Percentiles rank a stretch among this genome's conserved stretches.
Evolutionary conservation across 2,888 invertebrate genomes (phyloP).

Genomic region (Sturmia bella): DNA sequence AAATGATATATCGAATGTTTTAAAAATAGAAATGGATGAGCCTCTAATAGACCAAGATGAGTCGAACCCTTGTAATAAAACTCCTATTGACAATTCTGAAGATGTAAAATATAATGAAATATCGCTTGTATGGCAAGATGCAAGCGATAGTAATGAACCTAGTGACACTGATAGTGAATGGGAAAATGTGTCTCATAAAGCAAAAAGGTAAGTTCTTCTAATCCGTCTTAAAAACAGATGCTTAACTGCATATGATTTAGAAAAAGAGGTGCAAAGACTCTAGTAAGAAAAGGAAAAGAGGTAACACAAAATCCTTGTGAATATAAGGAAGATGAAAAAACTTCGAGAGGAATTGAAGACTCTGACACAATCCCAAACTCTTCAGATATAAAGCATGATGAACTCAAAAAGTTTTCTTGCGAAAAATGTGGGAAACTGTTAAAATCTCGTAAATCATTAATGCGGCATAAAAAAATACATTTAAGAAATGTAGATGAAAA

Average conservation of each 20-base stretch:
- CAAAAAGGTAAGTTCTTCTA: constrained; percentile 15
- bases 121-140: constrained; percentile 36
- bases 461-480: neutral
- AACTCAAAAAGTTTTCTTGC: neutral
- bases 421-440: neutral
- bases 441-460: neutral
- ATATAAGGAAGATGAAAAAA: neutral
- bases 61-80: neutral
- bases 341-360: neutral
- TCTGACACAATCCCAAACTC: neutral
- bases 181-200: constrained; percentile 6
- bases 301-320: neutral
- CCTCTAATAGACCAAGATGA: constrained; percentile 38
- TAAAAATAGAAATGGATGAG: constrained; percentile 61
- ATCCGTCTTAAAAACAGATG: neutral
- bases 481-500: neutral
- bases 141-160: constrained; percentile 10
- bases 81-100: neutral
- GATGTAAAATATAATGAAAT: constrained; percentile 33
- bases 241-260: neutral
- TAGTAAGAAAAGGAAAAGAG: constrained; percentile 5
- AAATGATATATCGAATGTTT: constrained; percentile 72
- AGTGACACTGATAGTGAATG: constrained; percentile 38
- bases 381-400: neutral
- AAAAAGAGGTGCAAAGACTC: constrained; percentile 5